Percentiles rank a stretch among this genome's conserved stretches.
These are phyloP conservation scores for Erebia aethiops DNA, from an alignment of 2,888 invertebrate genomes.

Conservation along the genomic window DNA sequence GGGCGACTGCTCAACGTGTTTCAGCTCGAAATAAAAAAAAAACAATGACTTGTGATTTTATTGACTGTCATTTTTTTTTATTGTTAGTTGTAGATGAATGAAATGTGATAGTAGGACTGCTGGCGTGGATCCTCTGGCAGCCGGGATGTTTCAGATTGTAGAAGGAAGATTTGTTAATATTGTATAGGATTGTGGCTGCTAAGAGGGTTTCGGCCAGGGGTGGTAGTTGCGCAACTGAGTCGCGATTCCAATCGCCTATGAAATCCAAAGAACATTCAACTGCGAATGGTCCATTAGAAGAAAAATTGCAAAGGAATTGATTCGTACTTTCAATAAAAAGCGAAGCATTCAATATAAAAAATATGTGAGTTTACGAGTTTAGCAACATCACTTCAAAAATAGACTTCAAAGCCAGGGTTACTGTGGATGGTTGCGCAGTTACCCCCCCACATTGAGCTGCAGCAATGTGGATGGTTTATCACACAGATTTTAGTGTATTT, in stretches of 20 bases:
- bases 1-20: constrained; percentile 40
- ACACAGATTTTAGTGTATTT: constrained; percentile 58
- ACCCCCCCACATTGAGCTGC: constrained; percentile 44
- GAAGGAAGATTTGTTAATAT: constrained; percentile 43
- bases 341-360: too few species aligned
- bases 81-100: constrained; percentile 64
- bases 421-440: constrained; percentile 5
- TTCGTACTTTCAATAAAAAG: too few species aligned
- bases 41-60: constrained; percentile 57
- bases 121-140: constrained; percentile 54
- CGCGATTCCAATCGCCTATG: constrained; percentile 6
- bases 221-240: constrained; percentile 8
- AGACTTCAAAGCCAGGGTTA: too few species aligned
- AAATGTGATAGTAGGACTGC: constrained; percentile 75
- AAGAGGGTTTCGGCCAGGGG: constrained; percentile 46
- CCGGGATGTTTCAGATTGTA: constrained; percentile 42
- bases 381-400: too few species aligned
- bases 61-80: constrained; percentile 67
- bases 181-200: constrained; percentile 47
- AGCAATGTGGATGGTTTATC: constrained; percentile 49
- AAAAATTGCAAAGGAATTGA: too few species aligned
- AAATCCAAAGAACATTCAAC: not conserved
- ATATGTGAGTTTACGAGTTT: too few species aligned
- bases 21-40: constrained; percentile 44
- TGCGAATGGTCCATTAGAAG: not conserved